Percentiles rank a stretch among this genome's conserved stretches.
Evolutionary conservation across 2,888 invertebrate species (phyloP).

Genomic region (Linnaemya tessellans): DNA sequence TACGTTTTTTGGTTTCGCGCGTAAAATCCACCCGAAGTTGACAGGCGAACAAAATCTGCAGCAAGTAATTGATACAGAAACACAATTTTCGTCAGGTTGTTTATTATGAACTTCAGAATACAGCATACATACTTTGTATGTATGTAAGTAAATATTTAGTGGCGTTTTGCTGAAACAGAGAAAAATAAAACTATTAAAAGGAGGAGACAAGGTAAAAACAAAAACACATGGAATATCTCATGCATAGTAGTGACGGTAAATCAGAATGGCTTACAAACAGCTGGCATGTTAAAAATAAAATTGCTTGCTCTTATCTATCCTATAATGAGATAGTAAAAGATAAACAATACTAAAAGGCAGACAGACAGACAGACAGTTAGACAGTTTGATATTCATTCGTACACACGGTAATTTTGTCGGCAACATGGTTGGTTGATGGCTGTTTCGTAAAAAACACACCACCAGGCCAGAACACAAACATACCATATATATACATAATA

Average conservation of each 20-base stretch:
- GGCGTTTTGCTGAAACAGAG: constrained; percentile 13
- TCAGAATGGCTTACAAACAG: constrained; percentile 44
- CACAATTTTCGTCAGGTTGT: constrained; percentile 66
- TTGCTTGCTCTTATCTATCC: neutral
- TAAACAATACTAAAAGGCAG: neutral
- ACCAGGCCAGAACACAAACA: neutral
- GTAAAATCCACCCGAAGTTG: constrained; percentile 83
- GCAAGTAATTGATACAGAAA: constrained; percentile 50
- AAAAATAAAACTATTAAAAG: neutral
- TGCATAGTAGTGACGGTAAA: constrained; percentile 18
- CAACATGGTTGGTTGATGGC: constrained; percentile 1
- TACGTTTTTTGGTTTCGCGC: constrained; percentile 80
- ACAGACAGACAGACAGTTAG: constrained; percentile 23
- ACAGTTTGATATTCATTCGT: constrained; percentile 37
- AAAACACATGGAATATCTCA: neutral
- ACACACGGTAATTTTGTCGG: neutral
- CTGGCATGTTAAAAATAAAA: constrained; percentile 25
- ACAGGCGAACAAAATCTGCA: constrained; percentile 78
- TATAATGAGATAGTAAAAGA: neutral
- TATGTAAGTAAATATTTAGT: neutral
- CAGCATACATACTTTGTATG: no score
- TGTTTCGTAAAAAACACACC: neutral
- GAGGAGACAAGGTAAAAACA: neutral
- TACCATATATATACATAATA: no score
- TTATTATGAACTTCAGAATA: constrained; percentile 56